Conservation (phyloP, 2,113 vertebrate genomes). For the Tychaedon coryphoeus region DNA sequence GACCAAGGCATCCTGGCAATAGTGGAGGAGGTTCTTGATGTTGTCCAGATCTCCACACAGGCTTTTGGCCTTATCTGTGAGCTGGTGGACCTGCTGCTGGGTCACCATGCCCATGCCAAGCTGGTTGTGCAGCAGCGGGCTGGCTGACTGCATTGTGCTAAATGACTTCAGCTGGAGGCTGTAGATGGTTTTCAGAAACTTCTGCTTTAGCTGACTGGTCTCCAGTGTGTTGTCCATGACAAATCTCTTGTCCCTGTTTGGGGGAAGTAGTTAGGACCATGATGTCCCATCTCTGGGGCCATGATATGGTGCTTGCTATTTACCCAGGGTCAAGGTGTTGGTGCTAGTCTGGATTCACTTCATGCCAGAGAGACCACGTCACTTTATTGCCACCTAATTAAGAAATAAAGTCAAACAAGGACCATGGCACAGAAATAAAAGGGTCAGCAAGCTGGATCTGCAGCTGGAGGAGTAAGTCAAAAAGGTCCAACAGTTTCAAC, state of each 20-base stretch:
- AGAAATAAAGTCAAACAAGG: neutral
- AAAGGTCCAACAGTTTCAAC: neutral
- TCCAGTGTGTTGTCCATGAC: slow-evolving; percentile 60
- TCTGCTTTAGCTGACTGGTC: slow-evolving; percentile 56
- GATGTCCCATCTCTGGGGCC: neutral
- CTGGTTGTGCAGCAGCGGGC: slow-evolving; percentile 27
- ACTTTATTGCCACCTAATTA: neutral
- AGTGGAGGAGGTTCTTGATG: slow-evolving; percentile 43
- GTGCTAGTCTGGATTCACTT: neutral
- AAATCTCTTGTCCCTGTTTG: neutral
- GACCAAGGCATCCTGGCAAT: slow-evolving; percentile 37
- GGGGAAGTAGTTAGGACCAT: neutral
- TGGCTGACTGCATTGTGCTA: neutral
- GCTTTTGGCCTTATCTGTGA: slow-evolving; percentile 50
- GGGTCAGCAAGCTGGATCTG: neutral
- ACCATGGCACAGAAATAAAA: neutral
- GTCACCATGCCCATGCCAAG: slow-evolving; percentile 60
- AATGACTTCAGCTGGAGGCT: slow-evolving; percentile 52
- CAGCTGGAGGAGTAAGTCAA: neutral
- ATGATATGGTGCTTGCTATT: neutral
- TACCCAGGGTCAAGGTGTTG: neutral
- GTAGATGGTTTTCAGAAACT: slow-evolving; percentile 67
- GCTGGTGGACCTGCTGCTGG: slow-evolving; percentile 50
- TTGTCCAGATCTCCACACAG: slow-evolving; percentile 48
- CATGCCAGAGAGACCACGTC: accelerated